A percentile compares a stretch with the other conserved stretches of the same genome.
Evolutionary conservation across 2,888 invertebrate genomes (phyloP).

Genomic region (Papilio demoleus): DNA sequence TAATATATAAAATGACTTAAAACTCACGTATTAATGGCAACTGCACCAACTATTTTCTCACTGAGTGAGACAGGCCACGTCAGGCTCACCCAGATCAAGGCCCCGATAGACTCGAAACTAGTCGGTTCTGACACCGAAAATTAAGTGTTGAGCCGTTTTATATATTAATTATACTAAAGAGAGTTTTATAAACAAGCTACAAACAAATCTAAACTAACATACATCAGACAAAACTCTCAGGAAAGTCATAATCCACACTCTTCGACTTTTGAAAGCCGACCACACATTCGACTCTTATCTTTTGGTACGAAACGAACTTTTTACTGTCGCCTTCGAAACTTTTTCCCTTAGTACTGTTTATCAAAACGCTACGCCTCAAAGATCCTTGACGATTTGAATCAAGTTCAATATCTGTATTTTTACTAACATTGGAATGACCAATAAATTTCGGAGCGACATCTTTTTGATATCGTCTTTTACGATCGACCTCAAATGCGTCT

Average conservation of each 20-base stretch:
- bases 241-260: conserved; percentile 72
- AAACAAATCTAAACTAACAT: conserved; percentile 46
- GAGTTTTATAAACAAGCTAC: conserved; percentile 47
- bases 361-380: conserved; percentile 77
- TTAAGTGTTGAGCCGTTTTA: too few relatives aligned
- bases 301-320: conserved; percentile 67
- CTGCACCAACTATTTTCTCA: too few relatives aligned
- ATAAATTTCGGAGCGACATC: conserved; percentile 60
- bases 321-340: conserved; percentile 68
- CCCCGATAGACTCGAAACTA: too few relatives aligned
- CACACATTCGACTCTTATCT: conserved; percentile 72
- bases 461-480: conserved; percentile 45
- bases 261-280: conserved; percentile 74
- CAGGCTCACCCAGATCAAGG: too few relatives aligned
- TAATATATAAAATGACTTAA: too few relatives aligned
- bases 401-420: conserved; percentile 61
- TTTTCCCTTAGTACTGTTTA: conserved; percentile 75
- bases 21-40: too few relatives aligned
- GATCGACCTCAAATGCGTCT: conserved; percentile 53
- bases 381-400: conserved; percentile 68
- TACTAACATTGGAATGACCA: conserved; percentile 68
- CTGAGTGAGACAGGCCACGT: too few relatives aligned
- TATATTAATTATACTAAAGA: too few relatives aligned
- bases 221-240: conserved; percentile 76
- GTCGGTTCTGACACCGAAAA: too few relatives aligned